These are phyloP conservation scores for Hoplostethus atlanticus DNA, from an alignment of 2,797 vertebrate species.

Conservation along the genomic window DNA sequence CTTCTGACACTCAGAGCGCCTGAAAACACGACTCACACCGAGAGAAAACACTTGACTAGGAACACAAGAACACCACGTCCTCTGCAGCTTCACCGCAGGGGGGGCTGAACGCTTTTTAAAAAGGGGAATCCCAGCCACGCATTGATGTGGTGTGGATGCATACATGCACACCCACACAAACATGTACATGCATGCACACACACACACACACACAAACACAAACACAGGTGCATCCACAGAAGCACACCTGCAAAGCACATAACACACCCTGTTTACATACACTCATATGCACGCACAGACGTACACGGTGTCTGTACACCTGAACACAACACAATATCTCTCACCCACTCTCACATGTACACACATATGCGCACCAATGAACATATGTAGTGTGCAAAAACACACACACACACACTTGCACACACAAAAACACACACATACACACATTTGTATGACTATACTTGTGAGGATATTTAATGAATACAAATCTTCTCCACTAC, in stretches of 20 bases:
- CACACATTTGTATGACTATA: too few relatives aligned
- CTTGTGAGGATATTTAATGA: too few relatives aligned
- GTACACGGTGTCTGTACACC: background rate
- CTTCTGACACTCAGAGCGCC: too few relatives aligned
- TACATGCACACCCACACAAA: background rate
- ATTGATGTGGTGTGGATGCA: background rate
- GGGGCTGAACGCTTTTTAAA: background rate
- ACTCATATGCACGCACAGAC: background rate
- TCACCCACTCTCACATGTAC: background rate
- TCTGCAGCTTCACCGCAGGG: conserved; percentile 13
- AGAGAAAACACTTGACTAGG: background rate
- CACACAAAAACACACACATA: background rate
- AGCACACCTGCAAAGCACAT: too few relatives aligned
- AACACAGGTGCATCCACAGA: background rate
- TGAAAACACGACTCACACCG: conserved; percentile 6
- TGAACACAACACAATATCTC: background rate
- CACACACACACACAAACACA: background rate
- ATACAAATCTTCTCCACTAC: too few relatives aligned
- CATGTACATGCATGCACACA: background rate
- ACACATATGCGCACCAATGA: background rate
- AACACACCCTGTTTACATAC: too few relatives aligned
- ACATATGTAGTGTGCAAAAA: background rate
- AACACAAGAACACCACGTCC: conserved; percentile 19
- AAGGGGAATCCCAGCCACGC: background rate
- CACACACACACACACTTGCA: background rate